Percentiles rank a stretch among this genome's conserved stretches.
Evolutionary conservation across 2,888 invertebrate species (phyloP).

Genomic region (Nomada ferruginata): DNA sequence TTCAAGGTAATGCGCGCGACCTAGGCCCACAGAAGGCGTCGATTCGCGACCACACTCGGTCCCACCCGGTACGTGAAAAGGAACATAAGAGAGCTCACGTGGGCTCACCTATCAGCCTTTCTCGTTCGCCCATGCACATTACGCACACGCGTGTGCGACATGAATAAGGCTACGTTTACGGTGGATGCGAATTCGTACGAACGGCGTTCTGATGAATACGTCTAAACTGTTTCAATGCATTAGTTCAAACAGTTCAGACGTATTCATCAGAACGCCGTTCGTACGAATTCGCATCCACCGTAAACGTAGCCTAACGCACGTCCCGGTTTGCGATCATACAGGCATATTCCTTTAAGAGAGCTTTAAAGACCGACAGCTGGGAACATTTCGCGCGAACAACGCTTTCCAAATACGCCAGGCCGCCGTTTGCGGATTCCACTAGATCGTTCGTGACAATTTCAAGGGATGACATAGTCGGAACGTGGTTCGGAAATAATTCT

Average conservation of each 20-base stretch:
- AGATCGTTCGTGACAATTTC: slow-evolving; percentile 35
- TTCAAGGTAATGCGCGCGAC: not conserved
- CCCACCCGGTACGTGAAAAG: slow-evolving; percentile 67
- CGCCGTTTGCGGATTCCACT: slow-evolving; percentile 45
- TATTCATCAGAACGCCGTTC: no score
- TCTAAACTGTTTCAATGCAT: no score
- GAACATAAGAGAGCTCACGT: slow-evolving; percentile 62
- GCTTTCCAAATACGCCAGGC: slow-evolving; percentile 39
- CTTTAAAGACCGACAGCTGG: slow-evolving; percentile 60
- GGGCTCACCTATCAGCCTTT: slow-evolving; percentile 72
- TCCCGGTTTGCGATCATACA: slow-evolving; percentile 55
- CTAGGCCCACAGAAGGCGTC: not conserved
- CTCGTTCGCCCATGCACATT: slow-evolving; percentile 71
- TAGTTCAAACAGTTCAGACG: no score
- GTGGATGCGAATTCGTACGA: no score
- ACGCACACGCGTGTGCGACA: slow-evolving; percentile 68
- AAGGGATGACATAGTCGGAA: not conserved
- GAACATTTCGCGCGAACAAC: slow-evolving; percentile 51
- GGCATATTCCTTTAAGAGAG: slow-evolving; percentile 63
- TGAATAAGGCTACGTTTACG: no score
- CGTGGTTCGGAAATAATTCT: slow-evolving; percentile 4
- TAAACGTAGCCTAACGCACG: no score
- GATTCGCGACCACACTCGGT: slow-evolving; percentile 2
- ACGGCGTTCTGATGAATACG: no score
- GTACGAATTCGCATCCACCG: no score